Base-by-base conservation (phyloP, 2,797 vertebrate species). In the Cyprinodon diabolis region DNA sequence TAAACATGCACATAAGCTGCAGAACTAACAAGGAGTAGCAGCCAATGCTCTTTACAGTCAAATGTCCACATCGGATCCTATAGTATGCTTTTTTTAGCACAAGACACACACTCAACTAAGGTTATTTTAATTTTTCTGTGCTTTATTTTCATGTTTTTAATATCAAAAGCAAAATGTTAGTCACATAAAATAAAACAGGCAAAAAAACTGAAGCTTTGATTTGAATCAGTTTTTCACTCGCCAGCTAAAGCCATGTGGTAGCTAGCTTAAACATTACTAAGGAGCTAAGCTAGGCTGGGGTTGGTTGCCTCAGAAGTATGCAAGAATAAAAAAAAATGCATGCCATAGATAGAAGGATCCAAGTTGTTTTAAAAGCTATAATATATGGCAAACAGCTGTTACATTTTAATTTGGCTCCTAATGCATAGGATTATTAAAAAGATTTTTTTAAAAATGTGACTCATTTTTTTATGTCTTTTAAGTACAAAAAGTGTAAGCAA, bases 161-260 rank as follows among this genome's bases (percentile, higher is more conserved):
- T n/a, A n/a, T 6, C n/a, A 21, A n/a, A 63, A 63, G 9, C 19
- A 2, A 66, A 10, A 23, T 45, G n/a, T 47, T 47, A 65, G 11
- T 4, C 12, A 43, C 4, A 23, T 23, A 52, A 19, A 47, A 47
- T n/a, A 7, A 19, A 2, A 66, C 62, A 21, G 19, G 62, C 40
- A 65, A n/a, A 45, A 43, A 65, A 45, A 14, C 40, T 23, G 4
- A 45, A 23, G 4, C 40, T 21, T 47, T 66, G 43, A 23, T 66
- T 66, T 66, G 12, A 47, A 23, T 23, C 5, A 13, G 62, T 7
- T 45, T 63, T 45, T 45, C 37, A 65, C 62, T 45, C 5, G 21
- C 40, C 13, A 65, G 62, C 62, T 65, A 45, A 65, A 6, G 21
- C 40, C 62, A 45, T 65, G 62, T 65, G 62, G 62, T 65, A 43